These are phyloP conservation scores for Anguilla megastoma DNA, from an alignment of 2,797 vertebrate genomes.

Conservation along the genomic window DNA sequence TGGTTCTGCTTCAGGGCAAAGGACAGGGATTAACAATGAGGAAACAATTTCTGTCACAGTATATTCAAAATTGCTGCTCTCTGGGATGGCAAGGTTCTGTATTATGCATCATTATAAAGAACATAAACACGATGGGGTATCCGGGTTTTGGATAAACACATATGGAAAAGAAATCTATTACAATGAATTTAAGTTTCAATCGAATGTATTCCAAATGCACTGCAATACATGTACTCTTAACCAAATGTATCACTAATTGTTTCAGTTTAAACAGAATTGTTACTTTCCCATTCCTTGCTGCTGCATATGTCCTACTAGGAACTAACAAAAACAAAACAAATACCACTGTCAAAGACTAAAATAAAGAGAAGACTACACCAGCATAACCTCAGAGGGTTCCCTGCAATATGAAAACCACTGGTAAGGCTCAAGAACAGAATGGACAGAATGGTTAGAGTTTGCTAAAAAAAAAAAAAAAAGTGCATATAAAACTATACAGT, in stretches of 20 bases:
- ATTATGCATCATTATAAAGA: background rate
- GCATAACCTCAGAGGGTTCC: background rate
- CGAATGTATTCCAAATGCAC: too few species aligned
- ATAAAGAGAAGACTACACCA: background rate
- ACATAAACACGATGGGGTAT: background rate
- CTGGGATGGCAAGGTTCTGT: background rate
- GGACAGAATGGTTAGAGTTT: too few species aligned
- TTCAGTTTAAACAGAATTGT: too few species aligned
- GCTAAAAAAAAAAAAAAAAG: background rate
- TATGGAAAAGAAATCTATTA: too few species aligned
- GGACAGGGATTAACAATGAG: background rate
- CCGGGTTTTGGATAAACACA: background rate
- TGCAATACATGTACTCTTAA: too few species aligned
- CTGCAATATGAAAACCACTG: background rate
- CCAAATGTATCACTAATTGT: too few species aligned
- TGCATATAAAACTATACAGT: background rate
- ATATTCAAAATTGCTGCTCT: background rate
- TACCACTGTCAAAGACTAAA: background rate
- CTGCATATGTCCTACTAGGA: too few species aligned
- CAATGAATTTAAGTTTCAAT: too few species aligned
- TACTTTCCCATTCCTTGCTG: too few species aligned
- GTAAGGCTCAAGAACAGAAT: background rate
- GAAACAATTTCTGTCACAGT: background rate
- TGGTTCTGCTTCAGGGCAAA: background rate
- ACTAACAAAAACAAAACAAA: too few species aligned